Evolutionary conservation across 2,797 vertebrate genomes (phyloP), one percentile per base, ranked within the genome.

Genomic region (Adelosebastes latens): DNA sequence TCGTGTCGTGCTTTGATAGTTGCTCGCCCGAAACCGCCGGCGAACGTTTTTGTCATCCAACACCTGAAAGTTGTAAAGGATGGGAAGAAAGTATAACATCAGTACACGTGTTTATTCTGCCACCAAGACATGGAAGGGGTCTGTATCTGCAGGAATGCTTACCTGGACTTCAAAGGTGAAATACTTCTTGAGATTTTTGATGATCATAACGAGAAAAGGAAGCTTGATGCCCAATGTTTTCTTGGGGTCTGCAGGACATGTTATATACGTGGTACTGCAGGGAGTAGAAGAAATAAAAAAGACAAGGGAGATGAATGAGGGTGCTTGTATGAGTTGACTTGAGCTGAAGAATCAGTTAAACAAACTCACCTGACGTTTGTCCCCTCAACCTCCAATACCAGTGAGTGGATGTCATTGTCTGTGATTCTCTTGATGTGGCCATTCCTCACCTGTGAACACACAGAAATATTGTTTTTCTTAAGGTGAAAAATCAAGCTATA

Each of bases 161-260:
- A 99, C 98, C 97, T 99, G 98, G 69, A 99, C 98, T 95, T 99
- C 98, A 70, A 99, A 99, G 11, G 98, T 98, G 92, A 99, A 99
- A 88, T 99, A 99, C 81, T 99, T 99, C 94, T 99, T 99, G 71
- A 99, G 95, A 86, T 99, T 99, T 90, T 99, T 99, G 86, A 99
- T 97, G 81, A 99, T 99, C 98, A 99, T 99, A 68, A 99, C 97
- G 31, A 99, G 95, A 89, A 99, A 99, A 7, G 98, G 98, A 60
- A 99, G 96, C 85, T 97, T 99, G 93, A 99, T 99, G 25, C 98
- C 98, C 79, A 99, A 75, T 0, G 98, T 99, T 92, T 98, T 98
- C 93, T 98, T 99, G 6, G 98, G 98, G 90, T 99, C 98, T 69
- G 97, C 97, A 18, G 98, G 98, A 85, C 98, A 99, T 0, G 98